Percentiles rank a stretch among this genome's conserved stretches.
Evolutionary conservation across 2,113 vertebrate genomes (phyloP).

Genomic region (Phyllopteryx taeniolatus): DNA sequence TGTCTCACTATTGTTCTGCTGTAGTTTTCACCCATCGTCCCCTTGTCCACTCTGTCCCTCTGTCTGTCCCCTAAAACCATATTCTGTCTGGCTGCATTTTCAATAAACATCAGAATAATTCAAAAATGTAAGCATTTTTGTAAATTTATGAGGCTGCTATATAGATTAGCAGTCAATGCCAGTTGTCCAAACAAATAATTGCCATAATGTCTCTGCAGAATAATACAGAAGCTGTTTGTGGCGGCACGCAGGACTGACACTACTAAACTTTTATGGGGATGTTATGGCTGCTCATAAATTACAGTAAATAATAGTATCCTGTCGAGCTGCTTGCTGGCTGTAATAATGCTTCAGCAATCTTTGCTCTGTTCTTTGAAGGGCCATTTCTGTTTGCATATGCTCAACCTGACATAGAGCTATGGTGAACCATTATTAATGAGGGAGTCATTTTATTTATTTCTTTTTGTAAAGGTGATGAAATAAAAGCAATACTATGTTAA

Average conservation of each 20-base stretch:
- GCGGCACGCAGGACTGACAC: neutral
- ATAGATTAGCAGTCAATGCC: neutral
- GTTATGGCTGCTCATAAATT: constrained; percentile 5
- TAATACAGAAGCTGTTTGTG: neutral
- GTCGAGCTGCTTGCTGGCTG: neutral
- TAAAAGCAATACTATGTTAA: constrained; percentile 16
- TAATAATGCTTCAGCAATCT: no score
- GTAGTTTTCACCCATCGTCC: no score
- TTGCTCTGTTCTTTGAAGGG: constrained; percentile 12
- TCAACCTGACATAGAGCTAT: constrained; percentile 13
- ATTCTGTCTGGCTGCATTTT: no score
- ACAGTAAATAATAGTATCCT: neutral
- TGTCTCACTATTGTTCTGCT: no score
- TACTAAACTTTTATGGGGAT: neutral
- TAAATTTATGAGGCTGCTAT: neutral
- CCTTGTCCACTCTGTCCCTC: no score
- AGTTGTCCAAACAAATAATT: neutral
- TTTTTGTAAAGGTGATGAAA: constrained; percentile 27
- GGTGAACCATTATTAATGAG: constrained; percentile 11
- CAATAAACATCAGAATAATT: no score
- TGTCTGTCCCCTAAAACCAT: no score
- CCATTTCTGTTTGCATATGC: neutral
- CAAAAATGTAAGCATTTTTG: no score
- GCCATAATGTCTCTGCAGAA: neutral
- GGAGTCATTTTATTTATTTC: constrained; percentile 17